phyloP scores from a whole-genome alignment of 2,113 vertebrate species.

The Podarcis raffonei region DNA sequence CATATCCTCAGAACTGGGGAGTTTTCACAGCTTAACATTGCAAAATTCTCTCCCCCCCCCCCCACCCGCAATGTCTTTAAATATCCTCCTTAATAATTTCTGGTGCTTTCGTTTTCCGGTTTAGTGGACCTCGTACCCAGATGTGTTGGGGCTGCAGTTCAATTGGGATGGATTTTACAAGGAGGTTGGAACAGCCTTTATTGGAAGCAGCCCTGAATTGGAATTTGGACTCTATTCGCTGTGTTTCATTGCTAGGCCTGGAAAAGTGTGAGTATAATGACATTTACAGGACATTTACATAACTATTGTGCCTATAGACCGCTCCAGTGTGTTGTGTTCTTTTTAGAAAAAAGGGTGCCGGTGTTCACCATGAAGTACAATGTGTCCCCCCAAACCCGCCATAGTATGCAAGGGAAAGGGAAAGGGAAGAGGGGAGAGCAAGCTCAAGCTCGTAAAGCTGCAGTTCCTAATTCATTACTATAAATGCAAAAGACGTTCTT shows the following conservation, averaged over 20 bases:
- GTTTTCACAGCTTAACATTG: not conserved
- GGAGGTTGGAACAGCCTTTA: constrained; percentile 88
- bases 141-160: constrained; percentile 92
- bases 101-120: not conserved
- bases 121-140: constrained; percentile 88
- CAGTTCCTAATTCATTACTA: too few species aligned
- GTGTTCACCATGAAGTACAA: too few species aligned
- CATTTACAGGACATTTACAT: not conserved
- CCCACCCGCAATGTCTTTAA: not conserved
- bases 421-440: too few species aligned
- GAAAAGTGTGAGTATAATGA: constrained; percentile 80
- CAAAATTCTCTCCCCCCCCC: not conserved
- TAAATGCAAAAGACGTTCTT: too few species aligned
- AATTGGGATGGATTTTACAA: constrained; percentile 91
- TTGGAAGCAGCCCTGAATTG: constrained; percentile 94
- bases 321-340: too few species aligned
- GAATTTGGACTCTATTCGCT: constrained; percentile 90
- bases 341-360: too few species aligned
- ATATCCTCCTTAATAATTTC: not conserved
- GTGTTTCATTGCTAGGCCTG: constrained; percentile 89
- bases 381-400: too few species aligned
- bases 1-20: not conserved
- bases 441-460: too few species aligned
- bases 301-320: too few species aligned
- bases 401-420: too few species aligned